These are phyloP conservation scores for Myiopsitta monachus DNA, from an alignment of 2,113 vertebrate genomes.

Conservation along the genomic window DNA sequence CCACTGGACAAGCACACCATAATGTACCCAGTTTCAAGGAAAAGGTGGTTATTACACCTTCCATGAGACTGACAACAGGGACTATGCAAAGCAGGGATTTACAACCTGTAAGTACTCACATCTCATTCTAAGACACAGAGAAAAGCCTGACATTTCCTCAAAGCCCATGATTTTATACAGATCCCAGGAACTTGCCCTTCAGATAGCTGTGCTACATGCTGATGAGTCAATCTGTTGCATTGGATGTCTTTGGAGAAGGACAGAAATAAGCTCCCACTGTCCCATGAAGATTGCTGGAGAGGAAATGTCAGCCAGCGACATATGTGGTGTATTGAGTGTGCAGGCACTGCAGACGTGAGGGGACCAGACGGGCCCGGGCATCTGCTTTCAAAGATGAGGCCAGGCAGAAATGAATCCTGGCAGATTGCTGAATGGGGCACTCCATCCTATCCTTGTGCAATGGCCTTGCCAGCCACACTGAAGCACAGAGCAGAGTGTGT, in stretches of 20 bases:
- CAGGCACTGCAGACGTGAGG: neutral
- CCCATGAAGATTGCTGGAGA: neutral
- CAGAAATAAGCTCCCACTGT: neutral
- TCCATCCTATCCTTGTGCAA: neutral
- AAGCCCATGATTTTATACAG: neutral
- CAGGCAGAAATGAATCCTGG: neutral
- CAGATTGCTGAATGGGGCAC: constrained; percentile 9
- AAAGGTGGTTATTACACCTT: neutral
- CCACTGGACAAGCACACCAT: no score
- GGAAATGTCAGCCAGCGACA: constrained; percentile 44
- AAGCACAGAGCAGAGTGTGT: neutral
- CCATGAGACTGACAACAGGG: neutral
- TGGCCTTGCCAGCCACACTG: neutral
- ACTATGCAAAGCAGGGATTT: neutral
- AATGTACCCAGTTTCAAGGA: neutral
- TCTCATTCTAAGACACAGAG: neutral
- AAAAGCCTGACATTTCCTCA: neutral
- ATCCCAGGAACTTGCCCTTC: neutral
- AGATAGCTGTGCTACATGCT: neutral
- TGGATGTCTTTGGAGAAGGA: constrained; percentile 27
- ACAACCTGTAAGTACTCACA: neutral
- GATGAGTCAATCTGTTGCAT: neutral
- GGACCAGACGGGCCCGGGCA: neutral
- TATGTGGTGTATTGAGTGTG: neutral
- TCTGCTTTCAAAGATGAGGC: neutral